These are phyloP conservation scores for Chaitophorus viminalis DNA, from an alignment of 2,888 invertebrate species.

Conservation along the genomic window DNA sequence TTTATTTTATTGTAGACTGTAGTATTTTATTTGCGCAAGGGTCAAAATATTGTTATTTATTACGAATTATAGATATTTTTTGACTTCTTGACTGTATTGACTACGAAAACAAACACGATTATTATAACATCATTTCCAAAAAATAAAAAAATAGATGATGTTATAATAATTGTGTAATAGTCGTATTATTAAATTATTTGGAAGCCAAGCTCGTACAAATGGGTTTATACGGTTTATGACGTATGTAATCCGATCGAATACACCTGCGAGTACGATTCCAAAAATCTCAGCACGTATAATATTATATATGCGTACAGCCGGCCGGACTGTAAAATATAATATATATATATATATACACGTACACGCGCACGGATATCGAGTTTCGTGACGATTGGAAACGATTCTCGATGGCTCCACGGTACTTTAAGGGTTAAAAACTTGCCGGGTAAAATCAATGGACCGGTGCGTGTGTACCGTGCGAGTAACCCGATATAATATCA, in stretches of 20 bases:
- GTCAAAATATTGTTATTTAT: too few relatives aligned
- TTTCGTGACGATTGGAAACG: slow-evolving; percentile 39
- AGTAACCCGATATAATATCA: background rate
- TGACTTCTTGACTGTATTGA: too few relatives aligned
- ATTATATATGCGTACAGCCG: background rate
- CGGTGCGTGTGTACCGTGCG: too few relatives aligned
- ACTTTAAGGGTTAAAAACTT: slow-evolving; percentile 15
- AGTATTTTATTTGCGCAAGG: too few relatives aligned
- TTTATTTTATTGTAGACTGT: too few relatives aligned
- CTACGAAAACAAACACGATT: too few relatives aligned
- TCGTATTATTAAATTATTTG: too few relatives aligned
- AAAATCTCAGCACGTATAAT: background rate
- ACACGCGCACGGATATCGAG: background rate
- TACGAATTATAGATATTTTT: too few relatives aligned
- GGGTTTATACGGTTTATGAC: background rate
- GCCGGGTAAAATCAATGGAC: slow-evolving; percentile 23
- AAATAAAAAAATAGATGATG: too few relatives aligned
- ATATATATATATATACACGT: background rate
- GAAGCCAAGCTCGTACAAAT: background rate
- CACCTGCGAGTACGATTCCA: background rate
- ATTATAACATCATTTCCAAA: too few relatives aligned
- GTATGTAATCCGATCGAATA: slow-evolving; percentile 28
- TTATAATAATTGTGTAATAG: too few relatives aligned
- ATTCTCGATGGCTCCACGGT: slow-evolving; percentile 3
- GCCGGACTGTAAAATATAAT: background rate